Evolutionary conservation across 2,113 vertebrate species (phyloP), one percentile per base, ranked within the genome.

Genomic region (Probosciger aterrimus): DNA sequence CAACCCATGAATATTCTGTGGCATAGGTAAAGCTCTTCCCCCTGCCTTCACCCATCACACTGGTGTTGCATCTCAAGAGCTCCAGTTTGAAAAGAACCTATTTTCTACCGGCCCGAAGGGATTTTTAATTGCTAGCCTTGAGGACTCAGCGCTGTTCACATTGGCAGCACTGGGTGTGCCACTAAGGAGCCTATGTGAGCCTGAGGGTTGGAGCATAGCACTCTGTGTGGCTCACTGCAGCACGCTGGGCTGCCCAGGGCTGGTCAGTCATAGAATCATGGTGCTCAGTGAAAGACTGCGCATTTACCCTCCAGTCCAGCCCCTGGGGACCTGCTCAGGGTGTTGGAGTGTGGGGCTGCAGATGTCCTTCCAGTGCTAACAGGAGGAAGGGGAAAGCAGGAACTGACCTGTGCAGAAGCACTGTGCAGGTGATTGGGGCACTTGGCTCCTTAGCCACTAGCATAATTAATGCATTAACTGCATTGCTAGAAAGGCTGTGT

Each of bases 381-480:
- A 33, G 57, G 18, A 69, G 35, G 43, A 57, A 57, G 19, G 22
- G 37, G 16, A 43, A 25, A 13, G 23, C 14, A 82, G 87, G 50
- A 90, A 37, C 25, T 37, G 18, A 53, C 15, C 35, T 18, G 10
- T 35, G 59, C 53, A 35, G 60, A 67, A 47, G 27, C 49, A 53
- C n/a, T 5, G 30, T 65, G 44, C 37, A 25, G 7, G n/a, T 30
- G 46, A 53, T 16, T 0, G 0, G 0, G 33, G 18, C 30, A 23
- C 41, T 70, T 86, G 3, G 2, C 28, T 55, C n/a, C 41, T 53
- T 39, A 24, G 41, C 8, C 16, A 5, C 25, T 84, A 27, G 25
- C 52, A 41, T 41, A 46, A 49, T 35, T 10, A 14, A 33, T 46
- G 39, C 8, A 37, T 76, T 55, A 46, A 33, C 27, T 76, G 33